Conservation (phyloP, 2,113 vertebrate genomes). For the Falcunculus frontatus region DNA sequence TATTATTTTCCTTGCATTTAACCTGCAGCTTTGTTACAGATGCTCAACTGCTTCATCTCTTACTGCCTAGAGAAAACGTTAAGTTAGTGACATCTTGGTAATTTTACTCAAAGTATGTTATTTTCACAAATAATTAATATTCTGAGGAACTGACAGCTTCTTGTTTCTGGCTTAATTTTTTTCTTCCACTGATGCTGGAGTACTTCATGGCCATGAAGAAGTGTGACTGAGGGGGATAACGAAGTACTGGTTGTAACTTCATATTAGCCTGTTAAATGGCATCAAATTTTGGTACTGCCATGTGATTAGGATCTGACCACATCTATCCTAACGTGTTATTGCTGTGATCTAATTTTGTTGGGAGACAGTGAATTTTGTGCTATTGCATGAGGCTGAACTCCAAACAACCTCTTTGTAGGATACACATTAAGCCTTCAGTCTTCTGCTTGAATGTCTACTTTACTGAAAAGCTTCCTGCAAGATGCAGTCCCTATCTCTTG, state of each 20-base stretch:
- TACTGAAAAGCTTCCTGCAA: not conserved
- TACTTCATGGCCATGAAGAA: not conserved
- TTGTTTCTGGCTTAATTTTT: not conserved
- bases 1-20: not conserved
- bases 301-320: not conserved
- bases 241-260: not conserved
- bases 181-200: not conserved
- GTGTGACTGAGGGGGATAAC: not conserved
- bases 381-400: not conserved
- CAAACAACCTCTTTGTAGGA: not conserved
- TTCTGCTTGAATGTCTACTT: not conserved
- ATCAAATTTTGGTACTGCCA: not conserved
- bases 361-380: not conserved
- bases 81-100: not conserved
- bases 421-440: not conserved
- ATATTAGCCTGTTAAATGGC: not conserved
- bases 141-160: not conserved
- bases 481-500: not conserved
- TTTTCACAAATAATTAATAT: not conserved
- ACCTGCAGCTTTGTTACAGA: not conserved
- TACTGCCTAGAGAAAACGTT: not conserved
- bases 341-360: not conserved
- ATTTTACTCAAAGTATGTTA: not conserved
- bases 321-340: not conserved
- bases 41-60: not conserved